Evolutionary conservation across 2,113 vertebrate genomes (phyloP).

Genomic region (Phocoena sinus): DNA sequence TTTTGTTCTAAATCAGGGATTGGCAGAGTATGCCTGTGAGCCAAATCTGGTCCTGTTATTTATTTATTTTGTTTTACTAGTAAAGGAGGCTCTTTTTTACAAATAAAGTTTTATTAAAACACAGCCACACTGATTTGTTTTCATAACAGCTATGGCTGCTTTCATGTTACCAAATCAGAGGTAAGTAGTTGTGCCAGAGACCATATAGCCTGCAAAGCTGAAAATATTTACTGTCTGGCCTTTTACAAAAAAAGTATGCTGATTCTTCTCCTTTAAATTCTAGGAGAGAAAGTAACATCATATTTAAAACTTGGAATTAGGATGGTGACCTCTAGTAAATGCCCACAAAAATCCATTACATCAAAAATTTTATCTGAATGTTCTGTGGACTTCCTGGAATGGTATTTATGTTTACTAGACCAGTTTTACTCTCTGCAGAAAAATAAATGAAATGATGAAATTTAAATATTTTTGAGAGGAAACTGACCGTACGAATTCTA

Average conservation of each 20-base stretch:
- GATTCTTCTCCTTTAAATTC: background rate
- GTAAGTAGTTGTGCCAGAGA: background rate
- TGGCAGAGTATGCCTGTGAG: background rate
- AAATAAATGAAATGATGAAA: slow-evolving; percentile 35
- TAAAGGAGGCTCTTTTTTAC: background rate
- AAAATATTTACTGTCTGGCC: background rate
- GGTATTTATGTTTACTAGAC: background rate
- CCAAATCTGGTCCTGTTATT: background rate
- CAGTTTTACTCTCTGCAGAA: background rate
- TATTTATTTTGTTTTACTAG: background rate
- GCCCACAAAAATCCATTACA: background rate
- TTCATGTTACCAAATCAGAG: background rate
- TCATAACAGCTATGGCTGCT: background rate
- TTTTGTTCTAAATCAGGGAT: background rate
- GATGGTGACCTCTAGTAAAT: background rate
- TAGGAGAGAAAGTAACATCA: background rate
- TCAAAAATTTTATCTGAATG: background rate
- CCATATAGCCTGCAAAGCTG: background rate
- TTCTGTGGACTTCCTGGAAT: slow-evolving; percentile 1
- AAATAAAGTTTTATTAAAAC: slow-evolving; percentile 2
- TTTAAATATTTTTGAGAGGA: slow-evolving; percentile 20
- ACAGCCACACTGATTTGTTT: background rate
- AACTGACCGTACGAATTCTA: background rate
- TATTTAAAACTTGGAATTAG: slow-evolving; percentile 9
- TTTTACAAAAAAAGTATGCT: background rate